These are phyloP conservation scores for Mormyrus iriodes DNA, from an alignment of 2,113 vertebrate species.

Conservation along the genomic window DNA sequence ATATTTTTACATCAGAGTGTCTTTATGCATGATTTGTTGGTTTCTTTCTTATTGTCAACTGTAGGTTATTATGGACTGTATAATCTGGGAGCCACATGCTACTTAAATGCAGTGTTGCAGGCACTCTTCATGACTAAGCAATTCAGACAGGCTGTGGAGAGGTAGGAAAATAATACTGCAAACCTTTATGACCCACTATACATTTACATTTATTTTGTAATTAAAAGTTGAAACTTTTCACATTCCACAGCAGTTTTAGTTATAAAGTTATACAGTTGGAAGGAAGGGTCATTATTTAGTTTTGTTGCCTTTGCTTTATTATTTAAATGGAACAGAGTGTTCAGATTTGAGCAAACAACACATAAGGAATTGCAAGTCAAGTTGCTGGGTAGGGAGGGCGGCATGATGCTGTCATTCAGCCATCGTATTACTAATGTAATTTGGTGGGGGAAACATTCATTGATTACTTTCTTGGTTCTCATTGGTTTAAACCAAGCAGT, in stretches of 20 bases:
- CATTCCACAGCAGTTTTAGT: neutral
- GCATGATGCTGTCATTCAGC: neutral
- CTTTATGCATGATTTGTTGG: no score
- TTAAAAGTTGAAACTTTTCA: neutral
- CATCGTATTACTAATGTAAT: no score
- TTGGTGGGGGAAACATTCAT: neutral
- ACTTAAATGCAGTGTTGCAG: slow-evolving; percentile 59
- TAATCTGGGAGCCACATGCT: slow-evolving; percentile 51
- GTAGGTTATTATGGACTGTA: slow-evolving; percentile 30
- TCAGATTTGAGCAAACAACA: no score
- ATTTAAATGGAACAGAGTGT: neutral
- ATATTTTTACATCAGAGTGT: no score
- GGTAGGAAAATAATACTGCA: slow-evolving; percentile 24
- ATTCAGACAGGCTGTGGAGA: slow-evolving; percentile 47
- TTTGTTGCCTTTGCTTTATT: neutral
- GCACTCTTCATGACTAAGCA: slow-evolving; percentile 47
- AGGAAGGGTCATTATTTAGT: neutral
- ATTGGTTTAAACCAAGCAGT: neutral
- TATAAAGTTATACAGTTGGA: neutral
- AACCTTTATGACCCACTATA: neutral
- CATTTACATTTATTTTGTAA: no score
- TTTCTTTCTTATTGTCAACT: rapidly evolving
- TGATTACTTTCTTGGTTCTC: neutral
- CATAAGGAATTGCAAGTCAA: no score
- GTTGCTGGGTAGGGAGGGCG: neutral